A percentile compares a stretch with the other conserved stretches of the same genome.
Conservation (phyloP, 1,140 invertebrate genomes). For the Heliconius eleuchia region DNA sequence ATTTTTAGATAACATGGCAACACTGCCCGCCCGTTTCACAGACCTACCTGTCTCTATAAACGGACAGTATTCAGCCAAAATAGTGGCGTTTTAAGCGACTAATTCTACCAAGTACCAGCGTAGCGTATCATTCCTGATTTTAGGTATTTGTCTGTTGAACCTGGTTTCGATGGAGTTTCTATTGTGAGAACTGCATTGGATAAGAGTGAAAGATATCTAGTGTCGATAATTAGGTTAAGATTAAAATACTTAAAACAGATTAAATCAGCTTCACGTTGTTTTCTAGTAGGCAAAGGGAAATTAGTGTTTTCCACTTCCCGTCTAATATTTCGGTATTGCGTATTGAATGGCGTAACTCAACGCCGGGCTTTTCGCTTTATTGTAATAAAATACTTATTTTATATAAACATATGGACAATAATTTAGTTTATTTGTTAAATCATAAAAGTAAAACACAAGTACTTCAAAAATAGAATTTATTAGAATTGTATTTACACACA, state of each 20-base stretch:
- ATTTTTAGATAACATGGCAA: neutral
- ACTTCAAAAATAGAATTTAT: too few relatives aligned
- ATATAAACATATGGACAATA: too few relatives aligned
- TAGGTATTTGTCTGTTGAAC: neutral
- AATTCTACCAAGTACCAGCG: neutral
- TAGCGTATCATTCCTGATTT: constrained; percentile 1
- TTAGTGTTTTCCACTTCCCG: too few relatives aligned
- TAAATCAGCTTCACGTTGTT: too few relatives aligned
- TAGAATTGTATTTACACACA: too few relatives aligned
- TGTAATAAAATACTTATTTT: too few relatives aligned
- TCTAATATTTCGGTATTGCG: too few relatives aligned
- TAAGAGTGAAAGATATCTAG: neutral
- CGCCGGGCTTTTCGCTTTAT: too few relatives aligned
- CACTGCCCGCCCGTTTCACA: constrained; percentile 44
- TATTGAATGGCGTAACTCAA: too few relatives aligned
- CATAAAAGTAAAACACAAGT: too few relatives aligned
- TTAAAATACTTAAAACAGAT: neutral
- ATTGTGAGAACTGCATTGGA: neutral
- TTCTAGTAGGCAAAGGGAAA: too few relatives aligned
- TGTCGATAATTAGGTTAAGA: neutral
- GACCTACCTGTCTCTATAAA: constrained; percentile 2
- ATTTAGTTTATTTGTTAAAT: too few relatives aligned
- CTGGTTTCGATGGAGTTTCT: neutral
- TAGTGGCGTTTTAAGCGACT: constrained; percentile 5
- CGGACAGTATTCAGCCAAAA: neutral